Evolutionary conservation across 1,140 invertebrate genomes (phyloP).

Genomic region (Cotesia typhae): DNA sequence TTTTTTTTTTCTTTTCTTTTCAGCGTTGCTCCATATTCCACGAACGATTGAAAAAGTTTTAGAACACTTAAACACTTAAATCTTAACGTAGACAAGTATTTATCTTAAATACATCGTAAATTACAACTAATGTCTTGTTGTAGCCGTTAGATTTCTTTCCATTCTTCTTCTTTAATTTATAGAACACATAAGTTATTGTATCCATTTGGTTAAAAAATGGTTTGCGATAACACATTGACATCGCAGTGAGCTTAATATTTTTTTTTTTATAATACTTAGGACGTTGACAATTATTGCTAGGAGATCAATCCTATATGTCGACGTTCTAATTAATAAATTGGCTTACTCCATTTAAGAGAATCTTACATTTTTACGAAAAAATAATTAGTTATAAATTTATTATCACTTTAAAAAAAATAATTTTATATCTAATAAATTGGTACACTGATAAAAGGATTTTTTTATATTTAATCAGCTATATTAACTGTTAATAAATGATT

Average conservation of each 20-base stretch:
- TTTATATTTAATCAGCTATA: too few relatives aligned
- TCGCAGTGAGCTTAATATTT: neutral
- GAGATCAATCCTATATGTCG: neutral
- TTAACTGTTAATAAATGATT: too few relatives aligned
- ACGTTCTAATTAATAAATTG: too few relatives aligned
- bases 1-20: neutral
- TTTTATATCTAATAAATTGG: too few relatives aligned
- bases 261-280: conserved; percentile 13
- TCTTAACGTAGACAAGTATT: conserved; percentile 26
- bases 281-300: conserved; percentile 27
- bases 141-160: neutral
- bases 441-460: too few relatives aligned
- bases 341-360: too few relatives aligned
- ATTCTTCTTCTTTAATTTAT: neutral
- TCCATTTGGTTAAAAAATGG: conserved; percentile 17
- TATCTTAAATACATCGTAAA: conserved; percentile 28
- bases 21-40: neutral
- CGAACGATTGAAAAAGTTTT: conserved; percentile 4
- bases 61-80: conserved; percentile 17
- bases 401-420: too few relatives aligned
- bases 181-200: conserved; percentile 37
- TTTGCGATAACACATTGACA: conserved; percentile 3
- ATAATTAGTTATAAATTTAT: too few relatives aligned
- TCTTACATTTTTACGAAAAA: too few relatives aligned
- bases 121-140: conserved; percentile 30